Evolutionary conservation across 2,888 invertebrate species (phyloP), one percentile per base, ranked within the genome.

Genomic region (Leucania comma): DNA sequence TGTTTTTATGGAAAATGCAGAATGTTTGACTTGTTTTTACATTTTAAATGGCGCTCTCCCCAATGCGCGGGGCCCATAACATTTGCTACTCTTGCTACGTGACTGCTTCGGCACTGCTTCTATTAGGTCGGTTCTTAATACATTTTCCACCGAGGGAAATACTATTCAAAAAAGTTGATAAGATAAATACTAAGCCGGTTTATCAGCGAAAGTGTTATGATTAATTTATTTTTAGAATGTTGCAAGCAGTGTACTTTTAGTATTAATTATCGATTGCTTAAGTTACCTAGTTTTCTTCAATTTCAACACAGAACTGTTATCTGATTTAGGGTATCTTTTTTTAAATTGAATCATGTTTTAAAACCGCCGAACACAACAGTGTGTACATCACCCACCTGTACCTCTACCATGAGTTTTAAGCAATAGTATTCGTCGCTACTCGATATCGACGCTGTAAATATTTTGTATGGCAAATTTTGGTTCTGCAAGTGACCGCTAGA

Each of bases 181-280:
- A 79, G 82, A 79, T 81, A 64, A 60, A n/a, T 48, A 10, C 12
- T 24, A 20, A 51, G 53, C 66, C 10, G n/a, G 78, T 78, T 77
- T 78, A 78, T 78, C 82, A 71, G 79, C 72, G 83, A 79, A 79
- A 79, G 74, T 38, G 58, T 48, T 72, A 68, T 59, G 63, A 60
- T 67, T 66, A 54, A 20, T 78, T 68, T 64, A 72, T 78, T 66
- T 82, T 63, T 68, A 64, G 50, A 46, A 22, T 60, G 62, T 66
- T 67, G 66, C 81, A 46, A 80, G 32, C 12, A 8, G 1, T 63
- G 54, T 80, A 20, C 53, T 46, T 67, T 50, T 50, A 68, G 20
- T 64, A 42, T 64, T 32, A 48, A 20, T 38, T 51, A 51, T 48
- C 48, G 24, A 60, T 63, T 63, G 24, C 53, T 42, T 17, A 22